Base-by-base conservation (phyloP, 2,888 invertebrate species). In the Cryptosula pallasiana region DNA sequence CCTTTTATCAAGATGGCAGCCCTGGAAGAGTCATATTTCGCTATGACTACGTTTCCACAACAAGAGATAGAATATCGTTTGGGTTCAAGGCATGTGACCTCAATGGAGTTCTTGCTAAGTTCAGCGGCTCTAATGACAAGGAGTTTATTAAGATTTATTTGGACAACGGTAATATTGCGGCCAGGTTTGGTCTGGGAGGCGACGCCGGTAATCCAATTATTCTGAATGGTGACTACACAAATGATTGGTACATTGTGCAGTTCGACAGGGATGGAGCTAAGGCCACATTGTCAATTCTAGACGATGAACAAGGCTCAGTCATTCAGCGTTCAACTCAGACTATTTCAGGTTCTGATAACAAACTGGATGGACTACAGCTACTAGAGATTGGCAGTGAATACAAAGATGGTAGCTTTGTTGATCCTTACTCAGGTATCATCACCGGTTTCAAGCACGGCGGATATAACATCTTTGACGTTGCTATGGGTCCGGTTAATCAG, bases 81-180 rank as follows among this genome's bases (percentile, higher is more conserved):
- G 84, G 82, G 5, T 83, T 84, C 73, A 84, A 80, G 81, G 83
- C 84, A 0, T 77, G 78, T 73, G 73, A 79, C 13, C 74, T 78
- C 36, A 77, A 80, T 72, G 83, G 82, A 3, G 77, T 80, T 0
- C 72, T 84, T 0, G 75, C 78, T 58, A 77, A 80, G 55, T 71
- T 82, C 1, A 78, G 78, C 23, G 79, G 80, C 69, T 72, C 73
- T 5, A 76, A 74, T 9, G 72, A 72, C 32, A 74, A 76, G 25
- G 81, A 84, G 55, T 83, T 76, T 74, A 82, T 83, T 20, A 80
- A 82, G 69, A 25, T 63, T 9, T 63, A 63, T 32, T 63, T 63
- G 32, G 80, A 76, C 55, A 77, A 82, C 72, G 84, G 84, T 0
- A 76, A 77, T 71, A 75, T 83, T n/a, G 77, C 78, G 2, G 79